phyloP scores from a whole-genome alignment of 2,888 invertebrate genomes.

The Danaus chrysippus region DNA sequence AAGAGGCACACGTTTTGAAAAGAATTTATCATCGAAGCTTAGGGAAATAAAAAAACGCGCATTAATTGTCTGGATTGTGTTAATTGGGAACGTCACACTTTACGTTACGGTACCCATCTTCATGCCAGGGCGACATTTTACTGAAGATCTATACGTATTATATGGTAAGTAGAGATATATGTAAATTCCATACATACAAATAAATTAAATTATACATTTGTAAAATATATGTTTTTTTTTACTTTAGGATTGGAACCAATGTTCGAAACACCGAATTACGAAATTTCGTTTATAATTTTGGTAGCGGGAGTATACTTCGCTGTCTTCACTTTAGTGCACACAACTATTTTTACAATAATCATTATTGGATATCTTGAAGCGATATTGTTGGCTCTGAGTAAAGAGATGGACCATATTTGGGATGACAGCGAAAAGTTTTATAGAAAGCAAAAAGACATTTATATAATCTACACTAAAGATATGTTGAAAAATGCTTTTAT shows the following conservation, averaged over 20 bases:
- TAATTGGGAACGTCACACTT: constrained; percentile 44
- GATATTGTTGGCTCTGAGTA: constrained; percentile 48
- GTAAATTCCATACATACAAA: background rate
- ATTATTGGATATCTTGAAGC: constrained; percentile 51
- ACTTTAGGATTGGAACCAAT: constrained; percentile 52
- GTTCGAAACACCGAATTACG: constrained; percentile 50
- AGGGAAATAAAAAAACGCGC: constrained; percentile 49
- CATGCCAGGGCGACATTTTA: constrained; percentile 40
- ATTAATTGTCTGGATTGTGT: constrained; percentile 46
- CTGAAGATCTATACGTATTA: background rate
- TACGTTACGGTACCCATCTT: constrained; percentile 43
- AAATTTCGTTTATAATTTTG: constrained; percentile 40
- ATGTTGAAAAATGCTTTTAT: constrained; percentile 38
- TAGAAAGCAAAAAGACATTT: constrained; percentile 29
- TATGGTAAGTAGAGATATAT: constrained; percentile 1
- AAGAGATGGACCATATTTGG: constrained; percentile 48
- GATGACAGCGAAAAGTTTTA: constrained; percentile 38
- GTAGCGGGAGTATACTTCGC: constrained; percentile 35
- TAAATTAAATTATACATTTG: background rate
- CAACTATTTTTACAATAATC: constrained; percentile 47
- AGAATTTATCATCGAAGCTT: constrained; percentile 40
- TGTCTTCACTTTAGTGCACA: constrained; percentile 41
- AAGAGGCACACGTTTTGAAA: constrained; percentile 41
- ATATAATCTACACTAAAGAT: constrained; percentile 27
- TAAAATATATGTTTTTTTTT: too few relatives aligned